phyloP scores from a whole-genome alignment of 53 echinoderm and acorn worm genomes.

The Mesocentrotus franciscanus region DNA sequence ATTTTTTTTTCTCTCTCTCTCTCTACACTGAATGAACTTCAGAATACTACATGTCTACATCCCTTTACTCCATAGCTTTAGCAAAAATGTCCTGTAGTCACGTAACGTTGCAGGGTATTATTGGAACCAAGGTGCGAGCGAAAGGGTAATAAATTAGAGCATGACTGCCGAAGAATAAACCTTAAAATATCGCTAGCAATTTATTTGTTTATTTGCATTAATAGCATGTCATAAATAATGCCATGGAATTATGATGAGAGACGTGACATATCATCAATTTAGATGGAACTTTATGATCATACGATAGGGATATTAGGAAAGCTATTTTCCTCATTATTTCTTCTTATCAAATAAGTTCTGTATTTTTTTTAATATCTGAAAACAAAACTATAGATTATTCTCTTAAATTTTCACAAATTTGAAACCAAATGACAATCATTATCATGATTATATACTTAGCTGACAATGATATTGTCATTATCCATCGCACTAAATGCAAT shows the following conservation, averaged over 20 bases:
- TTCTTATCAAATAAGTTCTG: neutral
- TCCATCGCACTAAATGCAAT: no score
- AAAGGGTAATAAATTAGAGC: neutral
- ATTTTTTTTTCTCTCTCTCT: no score
- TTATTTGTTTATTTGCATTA: slow-evolving; percentile 19
- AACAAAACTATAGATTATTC: neutral
- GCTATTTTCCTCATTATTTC: neutral
- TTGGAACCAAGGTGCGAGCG: neutral
- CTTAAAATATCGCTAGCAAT: neutral
- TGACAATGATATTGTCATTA: no score
- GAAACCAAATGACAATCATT: neutral
- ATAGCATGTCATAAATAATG: slow-evolving; percentile 22
- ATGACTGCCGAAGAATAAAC: neutral
- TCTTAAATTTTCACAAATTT: neutral
- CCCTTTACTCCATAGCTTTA: no score
- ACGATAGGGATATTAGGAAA: neutral
- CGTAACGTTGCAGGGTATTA: neutral
- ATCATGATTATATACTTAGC: no score
- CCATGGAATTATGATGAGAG: neutral
- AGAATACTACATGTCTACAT: no score
- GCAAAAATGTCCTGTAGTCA: neutral
- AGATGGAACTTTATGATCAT: neutral
- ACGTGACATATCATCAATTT: neutral
- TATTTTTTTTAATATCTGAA: neutral
- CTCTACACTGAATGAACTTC: no score